phyloP scores from a whole-genome alignment of 2,888 invertebrate species.

The Barypeithes pellucidus region DNA sequence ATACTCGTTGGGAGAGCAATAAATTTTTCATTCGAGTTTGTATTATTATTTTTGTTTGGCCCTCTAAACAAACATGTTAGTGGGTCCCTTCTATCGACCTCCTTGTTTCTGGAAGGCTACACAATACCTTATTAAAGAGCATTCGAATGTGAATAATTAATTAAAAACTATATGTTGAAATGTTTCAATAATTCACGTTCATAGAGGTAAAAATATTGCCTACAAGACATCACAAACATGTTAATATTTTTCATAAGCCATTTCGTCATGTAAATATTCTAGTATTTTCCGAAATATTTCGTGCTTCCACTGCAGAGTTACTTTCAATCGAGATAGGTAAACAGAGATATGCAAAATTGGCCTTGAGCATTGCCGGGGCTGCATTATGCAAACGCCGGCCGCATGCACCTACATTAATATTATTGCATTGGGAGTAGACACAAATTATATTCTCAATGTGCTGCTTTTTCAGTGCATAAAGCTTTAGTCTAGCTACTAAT shows the following conservation, averaged over 20 bases:
- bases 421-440: slow-evolving; percentile 42
- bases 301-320: slow-evolving; percentile 20
- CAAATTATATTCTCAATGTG: slow-evolving; percentile 28
- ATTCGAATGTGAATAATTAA: too few species aligned
- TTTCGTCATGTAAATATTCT: not conserved
- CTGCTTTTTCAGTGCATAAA: not conserved
- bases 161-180: too few species aligned
- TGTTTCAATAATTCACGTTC: too few species aligned
- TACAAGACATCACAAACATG: not conserved
- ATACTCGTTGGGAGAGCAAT: not conserved
- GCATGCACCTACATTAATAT: slow-evolving; percentile 51
- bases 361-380: slow-evolving; percentile 38
- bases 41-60: too few species aligned
- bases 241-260: not conserved
- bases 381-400: slow-evolving; percentile 44
- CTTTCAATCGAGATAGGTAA: slow-evolving; percentile 45
- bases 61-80: too few species aligned
- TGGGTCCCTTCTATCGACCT: too few species aligned
- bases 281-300: not conserved
- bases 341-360: slow-evolving; percentile 48
- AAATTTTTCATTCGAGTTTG: not conserved
- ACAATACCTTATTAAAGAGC: too few species aligned
- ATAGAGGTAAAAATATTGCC: too few species aligned
- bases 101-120: too few species aligned
- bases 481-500: not conserved